Conservation (phyloP, 35 echinoderm and acorn worm genomes). For the Nesometra sesokonis region DNA sequence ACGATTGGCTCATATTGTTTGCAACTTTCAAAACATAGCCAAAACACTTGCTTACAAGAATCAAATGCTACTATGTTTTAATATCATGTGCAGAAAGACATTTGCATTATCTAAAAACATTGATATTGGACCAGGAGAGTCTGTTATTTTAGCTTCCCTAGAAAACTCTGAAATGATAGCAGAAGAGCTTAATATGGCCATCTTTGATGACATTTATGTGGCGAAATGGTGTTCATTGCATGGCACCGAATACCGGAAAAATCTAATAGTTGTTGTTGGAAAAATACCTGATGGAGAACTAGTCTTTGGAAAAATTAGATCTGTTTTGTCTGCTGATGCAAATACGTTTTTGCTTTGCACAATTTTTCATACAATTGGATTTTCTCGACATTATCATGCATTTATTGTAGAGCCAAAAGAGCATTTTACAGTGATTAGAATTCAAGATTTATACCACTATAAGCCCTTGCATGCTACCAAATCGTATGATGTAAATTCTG, state of each 20-base stretch:
- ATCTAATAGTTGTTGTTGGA: conserved; percentile 6
- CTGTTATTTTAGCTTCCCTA: conserved; percentile 4
- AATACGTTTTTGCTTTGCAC: too few relatives aligned
- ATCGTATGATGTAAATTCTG: too few relatives aligned
- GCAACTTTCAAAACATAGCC: conserved; percentile 36
- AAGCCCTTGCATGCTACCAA: too few relatives aligned
- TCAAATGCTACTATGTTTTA: conserved; percentile 10
- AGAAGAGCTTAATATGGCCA: neutral
- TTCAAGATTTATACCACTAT: too few relatives aligned
- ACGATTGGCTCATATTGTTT: conserved; percentile 28
- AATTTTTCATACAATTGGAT: too few relatives aligned
- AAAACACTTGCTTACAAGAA: conserved; percentile 22
- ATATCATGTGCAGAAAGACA: neutral
- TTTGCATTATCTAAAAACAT: neutral
- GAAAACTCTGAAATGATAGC: neutral
- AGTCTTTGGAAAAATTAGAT: conserved; percentile 20
- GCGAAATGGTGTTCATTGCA: conserved; percentile 20
- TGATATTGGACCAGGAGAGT: conserved; percentile 29
- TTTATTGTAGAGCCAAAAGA: too few relatives aligned
- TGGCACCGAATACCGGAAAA: conserved; percentile 9
- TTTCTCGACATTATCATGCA: too few relatives aligned
- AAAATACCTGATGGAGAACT: neutral
- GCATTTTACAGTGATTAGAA: too few relatives aligned
- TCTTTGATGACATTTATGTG: conserved; percentile 30
- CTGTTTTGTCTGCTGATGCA: too few relatives aligned